Percentiles rank a stretch among this genome's conserved stretches.
Conservation (phyloP, 2,888 invertebrate species). For the Drosophila emarginata region DNA sequence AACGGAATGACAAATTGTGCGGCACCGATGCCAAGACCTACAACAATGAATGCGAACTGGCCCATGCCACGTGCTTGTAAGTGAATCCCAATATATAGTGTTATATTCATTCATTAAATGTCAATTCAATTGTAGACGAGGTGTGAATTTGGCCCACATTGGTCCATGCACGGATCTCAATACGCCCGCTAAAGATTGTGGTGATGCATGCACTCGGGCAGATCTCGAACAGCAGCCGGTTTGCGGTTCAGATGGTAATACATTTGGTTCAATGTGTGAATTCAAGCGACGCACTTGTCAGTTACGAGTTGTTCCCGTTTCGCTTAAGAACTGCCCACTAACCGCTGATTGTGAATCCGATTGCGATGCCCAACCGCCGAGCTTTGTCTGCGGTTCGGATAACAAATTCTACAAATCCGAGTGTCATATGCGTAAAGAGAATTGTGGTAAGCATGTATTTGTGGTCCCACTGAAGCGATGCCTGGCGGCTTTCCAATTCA, state of each 20-base stretch:
- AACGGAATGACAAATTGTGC: slow-evolving; percentile 90
- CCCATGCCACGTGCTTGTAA: slow-evolving; percentile 92
- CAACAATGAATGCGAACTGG: slow-evolving; percentile 91
- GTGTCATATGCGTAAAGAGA: slow-evolving; percentile 95
- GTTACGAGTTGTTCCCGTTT: slow-evolving; percentile 92
- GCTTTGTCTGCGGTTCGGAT: slow-evolving; percentile 94
- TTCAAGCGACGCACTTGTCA: slow-evolving; percentile 92
- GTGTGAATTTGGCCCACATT: slow-evolving; percentile 93
- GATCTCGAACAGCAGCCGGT: slow-evolving; percentile 87
- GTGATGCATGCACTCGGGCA: slow-evolving; percentile 84
- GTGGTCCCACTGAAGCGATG: slow-evolving; percentile 95
- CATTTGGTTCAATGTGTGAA: slow-evolving; percentile 93
- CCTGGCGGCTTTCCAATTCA: slow-evolving; percentile 91
- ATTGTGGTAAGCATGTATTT: slow-evolving; percentile 95
- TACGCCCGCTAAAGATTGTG: slow-evolving; percentile 83
- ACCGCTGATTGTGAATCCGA: slow-evolving; percentile 90
- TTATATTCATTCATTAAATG: too few relatives aligned
- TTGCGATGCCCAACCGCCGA: slow-evolving; percentile 85
- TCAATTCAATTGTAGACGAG: slow-evolving; percentile 85
- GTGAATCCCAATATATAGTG: slow-evolving; percentile 72
- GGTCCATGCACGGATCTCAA: slow-evolving; percentile 90
- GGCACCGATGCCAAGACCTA: slow-evolving; percentile 95
- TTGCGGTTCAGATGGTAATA: slow-evolving; percentile 95
- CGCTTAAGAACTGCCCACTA: slow-evolving; percentile 91
- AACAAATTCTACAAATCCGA: slow-evolving; percentile 94